phyloP scores from a whole-genome alignment of 2,888 invertebrate species.

The Exocentrus adspersus region DNA sequence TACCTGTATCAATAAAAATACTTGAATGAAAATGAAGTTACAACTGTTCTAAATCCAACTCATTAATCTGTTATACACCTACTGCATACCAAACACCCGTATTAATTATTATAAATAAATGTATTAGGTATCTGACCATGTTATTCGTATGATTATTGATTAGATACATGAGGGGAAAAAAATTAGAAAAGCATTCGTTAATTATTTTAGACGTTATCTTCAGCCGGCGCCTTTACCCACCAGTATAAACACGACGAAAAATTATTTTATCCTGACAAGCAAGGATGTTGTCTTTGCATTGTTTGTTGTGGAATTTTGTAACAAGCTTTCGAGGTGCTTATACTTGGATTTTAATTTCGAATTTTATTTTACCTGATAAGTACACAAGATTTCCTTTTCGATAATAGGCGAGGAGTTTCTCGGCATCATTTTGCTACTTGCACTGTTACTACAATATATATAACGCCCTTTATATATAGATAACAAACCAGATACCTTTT shows the following conservation, averaged over 20 bases:
- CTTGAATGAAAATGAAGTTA: conserved; percentile 9
- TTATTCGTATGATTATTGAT: not conserved
- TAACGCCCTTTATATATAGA: conserved; percentile 11
- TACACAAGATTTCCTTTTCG: conserved; percentile 74
- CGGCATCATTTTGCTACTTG: conserved; percentile 62
- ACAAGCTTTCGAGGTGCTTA: not conserved
- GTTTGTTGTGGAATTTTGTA: not conserved
- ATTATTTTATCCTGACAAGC: not conserved
- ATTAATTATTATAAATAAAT: no score
- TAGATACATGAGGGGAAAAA: not conserved
- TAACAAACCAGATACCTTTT: conserved; percentile 5
- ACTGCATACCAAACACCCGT: conserved; percentile 10
- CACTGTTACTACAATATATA: conserved; percentile 20
- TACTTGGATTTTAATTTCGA: conserved; percentile 5
- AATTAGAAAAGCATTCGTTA: conserved; percentile 19
- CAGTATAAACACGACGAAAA: conserved; percentile 15
- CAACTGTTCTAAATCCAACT: not conserved
- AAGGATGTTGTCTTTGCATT: not conserved
- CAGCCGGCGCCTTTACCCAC: conserved; percentile 9
- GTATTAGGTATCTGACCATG: no score
- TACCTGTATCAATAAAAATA: no score
- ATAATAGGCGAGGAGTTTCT: conserved; percentile 74
- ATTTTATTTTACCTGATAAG: conserved; percentile 69
- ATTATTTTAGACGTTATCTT: conserved; percentile 4
- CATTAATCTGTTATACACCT: not conserved